Evolutionary conservation across 2,113 vertebrate genomes (phyloP), one percentile per base, ranked within the genome.

Genomic region (Procapra przewalskii): DNA sequence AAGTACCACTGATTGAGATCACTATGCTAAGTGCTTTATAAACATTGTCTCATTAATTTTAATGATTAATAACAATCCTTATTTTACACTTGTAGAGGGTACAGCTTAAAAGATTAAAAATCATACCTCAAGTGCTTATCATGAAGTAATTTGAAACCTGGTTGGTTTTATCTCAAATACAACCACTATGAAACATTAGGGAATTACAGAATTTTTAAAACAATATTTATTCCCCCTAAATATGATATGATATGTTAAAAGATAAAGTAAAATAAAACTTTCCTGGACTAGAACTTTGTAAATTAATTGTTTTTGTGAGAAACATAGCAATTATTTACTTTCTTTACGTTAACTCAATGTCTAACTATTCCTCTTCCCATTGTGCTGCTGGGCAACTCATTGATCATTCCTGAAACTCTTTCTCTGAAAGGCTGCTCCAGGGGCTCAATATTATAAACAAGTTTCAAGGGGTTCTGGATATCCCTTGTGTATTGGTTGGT

Each of bases 81-180:
- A 54, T 88, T 92, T 96, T 85, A 95, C 48, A 92, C 62, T 54
- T 54, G 10, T 45, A 79, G 50, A 96, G 94, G 36, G 3, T 60
- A 87, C 67, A 19, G 13, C n/a, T 71, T 85, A 89, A 82, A 96
- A 60, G 40, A 80, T 80, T 85, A 91, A 95, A 96, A 93, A 67
- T 81, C 71, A 14, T 81, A 83, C 16, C 45, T 84, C 55, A 40
- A 80, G 21, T 14, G 87, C 27, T 93, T 94, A 40, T 17, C 16
- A 27, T 19, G 64, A 25, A 90, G n/a, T 93, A 90, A 84, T 67
- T 75, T 94, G 48, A 89, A 95, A 48, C 50, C n/a, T 87, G 36
- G 1, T 80, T 82, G 55, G 60, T 79, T 96, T 97, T 55, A 62
- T 25, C 93, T 48, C 59, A 55, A 88, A 95, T 67, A 27, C 21